Percentiles rank a stretch among this genome's conserved stretches.
Evolutionary conservation across 2,888 invertebrate species (phyloP).

Genomic region (Achlya flavicornis): DNA sequence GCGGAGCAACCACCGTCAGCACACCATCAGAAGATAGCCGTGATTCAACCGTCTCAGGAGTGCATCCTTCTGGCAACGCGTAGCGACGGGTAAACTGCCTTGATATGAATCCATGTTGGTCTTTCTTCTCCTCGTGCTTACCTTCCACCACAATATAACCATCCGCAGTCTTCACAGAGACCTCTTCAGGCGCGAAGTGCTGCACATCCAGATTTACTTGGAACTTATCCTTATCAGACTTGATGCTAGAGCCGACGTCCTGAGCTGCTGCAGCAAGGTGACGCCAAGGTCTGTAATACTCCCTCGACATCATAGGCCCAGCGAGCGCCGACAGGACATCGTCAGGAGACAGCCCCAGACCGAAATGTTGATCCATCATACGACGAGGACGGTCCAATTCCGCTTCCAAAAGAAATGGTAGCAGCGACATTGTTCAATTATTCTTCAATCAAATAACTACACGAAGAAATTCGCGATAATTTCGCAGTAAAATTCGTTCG

Average conservation of each 20-base stretch:
- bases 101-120: slow-evolving; percentile 89
- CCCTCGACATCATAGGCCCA: slow-evolving; percentile 51
- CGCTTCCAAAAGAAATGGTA: slow-evolving; percentile 73
- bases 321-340: slow-evolving; percentile 64
- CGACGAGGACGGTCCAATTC: slow-evolving; percentile 71
- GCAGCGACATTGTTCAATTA: slow-evolving; percentile 69
- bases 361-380: slow-evolving; percentile 81
- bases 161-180: slow-evolving; percentile 89
- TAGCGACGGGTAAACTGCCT: slow-evolving; percentile 90
- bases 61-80: slow-evolving; percentile 88
- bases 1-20: slow-evolving; percentile 87
- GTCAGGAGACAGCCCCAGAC: slow-evolving; percentile 76
- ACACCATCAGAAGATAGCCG: slow-evolving; percentile 90
- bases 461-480: neutral
- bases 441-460: neutral
- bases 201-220: slow-evolving; percentile 89
- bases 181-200: slow-evolving; percentile 89
- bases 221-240: slow-evolving; percentile 74
- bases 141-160: slow-evolving; percentile 89
- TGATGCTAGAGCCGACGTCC: slow-evolving; percentile 82
- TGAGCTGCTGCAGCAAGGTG: slow-evolving; percentile 74
- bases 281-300: slow-evolving; percentile 74
- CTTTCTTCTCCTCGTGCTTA: slow-evolving; percentile 91
- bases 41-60: slow-evolving; percentile 87
- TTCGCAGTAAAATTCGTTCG: no score